These are phyloP conservation scores for Actinostola sp. DNA, from an alignment of 92 coral and sea anemone species.

Conservation along the genomic window DNA sequence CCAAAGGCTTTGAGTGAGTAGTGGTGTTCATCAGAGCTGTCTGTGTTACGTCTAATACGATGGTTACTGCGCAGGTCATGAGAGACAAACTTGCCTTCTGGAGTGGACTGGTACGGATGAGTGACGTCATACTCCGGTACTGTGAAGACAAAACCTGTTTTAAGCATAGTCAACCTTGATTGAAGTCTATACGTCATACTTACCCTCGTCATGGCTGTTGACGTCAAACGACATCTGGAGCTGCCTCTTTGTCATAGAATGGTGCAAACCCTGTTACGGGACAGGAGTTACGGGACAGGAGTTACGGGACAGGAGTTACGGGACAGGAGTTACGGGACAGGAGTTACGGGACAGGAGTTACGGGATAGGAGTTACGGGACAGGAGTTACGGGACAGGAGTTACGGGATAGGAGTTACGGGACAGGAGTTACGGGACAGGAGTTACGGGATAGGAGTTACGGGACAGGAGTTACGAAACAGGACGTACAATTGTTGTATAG, in stretches of 20 bases:
- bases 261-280: conserved; percentile 63
- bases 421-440: no score
- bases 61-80: conserved; percentile 45
- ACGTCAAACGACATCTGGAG: conserved; percentile 68
- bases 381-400: no score
- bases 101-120: conserved; percentile 63
- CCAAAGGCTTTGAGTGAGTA: conserved; percentile 80
- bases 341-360: no score
- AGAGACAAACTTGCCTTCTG: conserved; percentile 48
- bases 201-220: conserved; percentile 65
- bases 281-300: no score
- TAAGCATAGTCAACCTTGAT: background rate
- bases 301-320: no score
- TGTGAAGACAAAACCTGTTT: background rate
- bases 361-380: no score
- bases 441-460: no score
- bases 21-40: conserved; percentile 4
- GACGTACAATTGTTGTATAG: no score
- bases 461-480: no score
- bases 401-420: no score
- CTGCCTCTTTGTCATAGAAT: conserved; percentile 74
- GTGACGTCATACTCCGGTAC: conserved; percentile 68
- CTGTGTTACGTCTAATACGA: conserved; percentile 50
- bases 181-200: background rate
- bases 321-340: no score